Conservation (phyloP, 2,113 vertebrate species). For the Gorsachius goisagi region DNA sequence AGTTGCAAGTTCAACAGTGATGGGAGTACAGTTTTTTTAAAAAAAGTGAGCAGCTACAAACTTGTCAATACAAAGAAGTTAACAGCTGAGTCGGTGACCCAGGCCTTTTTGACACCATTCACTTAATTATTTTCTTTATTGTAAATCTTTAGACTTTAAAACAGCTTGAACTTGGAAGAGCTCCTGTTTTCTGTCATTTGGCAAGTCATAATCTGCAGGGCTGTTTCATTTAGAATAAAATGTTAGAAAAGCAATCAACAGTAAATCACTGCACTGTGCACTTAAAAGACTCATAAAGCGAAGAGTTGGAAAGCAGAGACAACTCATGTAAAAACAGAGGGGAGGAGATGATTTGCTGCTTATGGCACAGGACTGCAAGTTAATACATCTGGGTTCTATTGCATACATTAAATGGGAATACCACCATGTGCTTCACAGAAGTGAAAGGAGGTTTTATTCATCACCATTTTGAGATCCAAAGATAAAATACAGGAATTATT, state of each 20-base stretch:
- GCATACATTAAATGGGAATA: neutral
- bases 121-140: slow-evolving; percentile 45
- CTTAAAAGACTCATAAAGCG: slow-evolving; percentile 11
- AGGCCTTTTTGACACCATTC: slow-evolving; percentile 10
- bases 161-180: neutral
- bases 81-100: neutral
- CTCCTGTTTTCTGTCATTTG: slow-evolving; percentile 53
- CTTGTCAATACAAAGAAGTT: slow-evolving; percentile 22
- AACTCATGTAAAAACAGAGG: neutral
- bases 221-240: slow-evolving; percentile 47
- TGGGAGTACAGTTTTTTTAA: neutral
- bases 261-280: slow-evolving; percentile 19
- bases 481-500: neutral
- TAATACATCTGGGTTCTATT: slow-evolving; percentile 35
- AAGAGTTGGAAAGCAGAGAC: slow-evolving; percentile 38
- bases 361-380: neutral
- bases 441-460: neutral
- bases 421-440: neutral
- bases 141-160: slow-evolving; percentile 29
- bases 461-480: neutral
- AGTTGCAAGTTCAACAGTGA: neutral
- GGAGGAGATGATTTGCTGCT: slow-evolving; percentile 34
- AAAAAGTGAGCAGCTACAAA: neutral
- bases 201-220: slow-evolving; percentile 39
- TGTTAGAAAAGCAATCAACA: slow-evolving; percentile 35